Conservation (phyloP, 2,113 vertebrate species). For the rat (Rattus norvegicus) region GRCr8 NC_086032.1:72766501-72767000, state of each 20-base stretch:
- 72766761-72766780: constrained; percentile 61
- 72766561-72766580: neutral
- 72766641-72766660: neutral
- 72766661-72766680: neutral
- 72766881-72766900: constrained; percentile 49
- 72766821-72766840: constrained; percentile 70
- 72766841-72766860: constrained; percentile 63
- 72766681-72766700: constrained; percentile 30
- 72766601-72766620: neutral
- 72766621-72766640: neutral
- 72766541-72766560: neutral
- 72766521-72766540: neutral
- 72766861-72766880: constrained; percentile 66
- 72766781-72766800: constrained; percentile 55
- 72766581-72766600: neutral
- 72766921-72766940: constrained; percentile 51
- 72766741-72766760: constrained; percentile 57
- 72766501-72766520: neutral
- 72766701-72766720: constrained; percentile 34
- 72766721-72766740: constrained; percentile 32
- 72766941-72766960: constrained; percentile 49
- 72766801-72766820: constrained; percentile 16
- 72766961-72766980: neutral
- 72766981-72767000: constrained; percentile 8
- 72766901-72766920: constrained; percentile 30